Percentiles rank a stretch among this genome's conserved stretches.
These are phyloP conservation scores for Clistopyga incitator DNA, from an alignment of 2,888 invertebrate genomes.

Conservation along the genomic window DNA sequence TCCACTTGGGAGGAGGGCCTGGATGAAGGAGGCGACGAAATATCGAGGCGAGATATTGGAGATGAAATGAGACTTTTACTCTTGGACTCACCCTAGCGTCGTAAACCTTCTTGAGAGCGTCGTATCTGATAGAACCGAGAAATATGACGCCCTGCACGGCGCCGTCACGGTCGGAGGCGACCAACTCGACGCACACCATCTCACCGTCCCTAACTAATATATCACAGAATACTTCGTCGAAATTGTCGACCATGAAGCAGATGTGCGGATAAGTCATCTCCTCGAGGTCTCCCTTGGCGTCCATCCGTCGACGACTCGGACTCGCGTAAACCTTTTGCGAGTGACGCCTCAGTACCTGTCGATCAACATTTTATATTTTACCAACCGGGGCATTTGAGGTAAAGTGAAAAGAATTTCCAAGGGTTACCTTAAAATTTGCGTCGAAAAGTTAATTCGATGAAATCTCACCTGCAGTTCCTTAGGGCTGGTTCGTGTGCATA, in stretches of 20 bases:
- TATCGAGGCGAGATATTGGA: not conserved
- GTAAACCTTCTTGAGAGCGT: constrained; percentile 98
- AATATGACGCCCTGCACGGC: constrained; percentile 97
- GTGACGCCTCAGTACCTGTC: constrained; percentile 81
- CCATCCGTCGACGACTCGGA: constrained; percentile 98
- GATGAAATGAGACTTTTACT: not conserved
- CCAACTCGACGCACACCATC: constrained; percentile 99
- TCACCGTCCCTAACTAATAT: constrained; percentile 98
- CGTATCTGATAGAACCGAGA: constrained; percentile 98
- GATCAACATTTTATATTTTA: not conserved
- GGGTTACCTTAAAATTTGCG: too few relatives aligned
- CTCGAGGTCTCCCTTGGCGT: constrained; percentile 98
- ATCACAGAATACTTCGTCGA: constrained; percentile 99
- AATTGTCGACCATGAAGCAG: constrained; percentile 99
- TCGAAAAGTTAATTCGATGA: not conserved
- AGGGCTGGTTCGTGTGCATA: constrained; percentile 98
- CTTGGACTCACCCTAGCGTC: constrained; percentile 92
- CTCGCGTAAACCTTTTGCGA: constrained; percentile 96
- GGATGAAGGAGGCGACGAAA: not conserved
- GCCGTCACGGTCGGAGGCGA: constrained; percentile 95
- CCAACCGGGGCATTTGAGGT: not conserved
- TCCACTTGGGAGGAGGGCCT: not conserved
- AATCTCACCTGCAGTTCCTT: constrained; percentile 96
- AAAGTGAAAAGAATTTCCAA: too few relatives aligned
- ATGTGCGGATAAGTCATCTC: constrained; percentile 99